Evolutionary conservation across 2,888 invertebrate genomes (phyloP), one percentile per base, ranked within the genome.

Genomic region (Tinea pellionella): DNA sequence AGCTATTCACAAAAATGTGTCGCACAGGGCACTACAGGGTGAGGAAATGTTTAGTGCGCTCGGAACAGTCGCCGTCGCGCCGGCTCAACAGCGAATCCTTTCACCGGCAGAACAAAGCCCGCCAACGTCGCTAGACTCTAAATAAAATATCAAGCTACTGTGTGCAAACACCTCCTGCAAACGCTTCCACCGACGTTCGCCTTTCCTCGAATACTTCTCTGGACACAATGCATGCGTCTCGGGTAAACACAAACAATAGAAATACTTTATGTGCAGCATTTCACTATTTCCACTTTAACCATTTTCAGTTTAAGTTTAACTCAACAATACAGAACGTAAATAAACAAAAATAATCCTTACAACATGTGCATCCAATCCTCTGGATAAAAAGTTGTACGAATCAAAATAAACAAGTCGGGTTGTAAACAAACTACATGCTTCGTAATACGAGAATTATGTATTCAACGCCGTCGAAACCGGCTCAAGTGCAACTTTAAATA

Each of bases 121-220:
- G 62, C 61, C 59, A 59, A 59, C 62, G 61, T 64, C 62, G 63
- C 63, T 63, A 63, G 64, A 62, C 65, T 66, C 64, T 73, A 71
- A 73, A 73, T 73, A 71, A 72, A 71, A 71, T 69, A 73, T 69
- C 65, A 65, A 63, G 63, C 63, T 67, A 65, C 61, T 61, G 29
- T 24, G 30, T 32, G 12, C 60, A 60, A 37, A 15, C 59, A 16
- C 59, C 43, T 57, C 53, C n/a, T 24, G 18, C 42, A 32, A 55
- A 58, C 59, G 59, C 47, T 29, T 47, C 42, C 42, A 53, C 53
- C 37, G 15, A 57, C 32, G 57, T 32, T 16, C 57, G 32, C 32
- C 57, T 55, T 19, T 29, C n/a, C 24, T 57, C 57, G 13, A 37
- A 57, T 57, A 16, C 53, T 53, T 53, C 19, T 24, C 47, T 53